Base-by-base conservation (phyloP, 2,888 invertebrate species). In the Fabriciana adippe region DNA sequence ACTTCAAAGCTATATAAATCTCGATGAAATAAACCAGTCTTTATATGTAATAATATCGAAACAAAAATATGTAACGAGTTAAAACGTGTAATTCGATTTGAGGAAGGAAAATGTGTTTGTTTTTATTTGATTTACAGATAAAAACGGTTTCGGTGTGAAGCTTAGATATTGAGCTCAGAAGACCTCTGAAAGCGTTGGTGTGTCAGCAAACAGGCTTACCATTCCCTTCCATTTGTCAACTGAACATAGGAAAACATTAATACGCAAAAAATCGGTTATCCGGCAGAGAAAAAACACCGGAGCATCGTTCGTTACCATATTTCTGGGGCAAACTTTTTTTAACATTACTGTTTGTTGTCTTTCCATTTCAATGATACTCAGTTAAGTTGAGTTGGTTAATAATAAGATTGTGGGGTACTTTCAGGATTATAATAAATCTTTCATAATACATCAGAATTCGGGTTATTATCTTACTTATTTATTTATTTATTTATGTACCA, bases 131-230 rank as follows among this genome's bases (percentile, higher is more conserved):
- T 86, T 80, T 81, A 74, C 70, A 74, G 73, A 78, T 78, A 75
- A 79, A 75, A 79, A 73, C 67, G 74, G 72, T 73, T 64, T 60
- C 63, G 56, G 57, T 31, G 51, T 47, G 47, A 56, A 63, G 66
- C 68, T 62, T 51, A 66, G 71, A 66, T 71, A 73, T 69, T 67
- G 70, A 68, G 63, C 64, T 64, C 54, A 48, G 56, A 56, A 41
- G 62, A 72, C 64, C 68, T 59, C 67, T 82, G 79, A 86, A 76
- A 85, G 87, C 85, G 80, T 79, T 82, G 75, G 79, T 83, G 80
- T 86, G 86, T 86, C 75, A 68, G 74, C 76, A 89, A 89, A 90
- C 82, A 87, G 76, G 88, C 85, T 89, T 84, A 85, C 72, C 74
- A 71, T 69, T 69, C 66, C 71, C 75, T 70, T 63, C 73, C 71